Percentiles rank a stretch among this genome's conserved stretches.
phyloP scores from a whole-genome alignment of 2,888 invertebrate species.

The Gastracanthus pulcherrimus region DNA sequence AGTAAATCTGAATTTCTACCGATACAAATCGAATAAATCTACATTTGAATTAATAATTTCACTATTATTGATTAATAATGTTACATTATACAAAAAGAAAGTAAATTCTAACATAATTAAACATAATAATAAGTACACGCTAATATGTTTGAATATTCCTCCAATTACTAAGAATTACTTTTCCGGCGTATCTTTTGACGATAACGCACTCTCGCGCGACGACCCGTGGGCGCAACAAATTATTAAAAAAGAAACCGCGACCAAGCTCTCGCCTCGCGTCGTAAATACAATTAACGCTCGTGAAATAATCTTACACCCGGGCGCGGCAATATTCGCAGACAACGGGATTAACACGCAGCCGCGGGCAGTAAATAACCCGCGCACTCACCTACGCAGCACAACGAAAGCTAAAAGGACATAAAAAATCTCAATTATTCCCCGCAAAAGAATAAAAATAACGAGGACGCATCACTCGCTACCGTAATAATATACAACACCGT shows the following conservation, averaged over 20 bases:
- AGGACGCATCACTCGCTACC: too few relatives aligned
- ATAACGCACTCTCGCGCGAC: too few relatives aligned
- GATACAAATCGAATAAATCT: neutral
- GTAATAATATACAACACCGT: neutral
- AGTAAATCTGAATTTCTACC: too few relatives aligned
- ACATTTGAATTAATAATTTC: neutral
- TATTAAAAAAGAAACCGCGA: neutral
- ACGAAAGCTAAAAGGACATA: neutral
- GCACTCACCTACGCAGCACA: neutral
- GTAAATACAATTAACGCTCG: constrained; percentile 34
- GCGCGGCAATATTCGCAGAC: constrained; percentile 22
- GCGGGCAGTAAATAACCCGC: constrained; percentile 25
- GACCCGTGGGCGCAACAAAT: neutral
- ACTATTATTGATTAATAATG: neutral
- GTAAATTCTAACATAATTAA: too few relatives aligned
- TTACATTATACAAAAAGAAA: too few relatives aligned
- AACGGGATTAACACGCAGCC: constrained; percentile 34
- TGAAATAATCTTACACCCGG: constrained; percentile 37
- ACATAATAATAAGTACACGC: too few relatives aligned
- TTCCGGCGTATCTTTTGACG: neutral
- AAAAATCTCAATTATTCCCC: neutral
- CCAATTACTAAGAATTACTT: neutral
- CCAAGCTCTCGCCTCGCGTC: constrained; percentile 3
- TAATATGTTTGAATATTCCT: too few relatives aligned
- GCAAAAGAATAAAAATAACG: too few relatives aligned